Base-by-base conservation (phyloP, 2,888 invertebrate species). In the Xestia rhomboidea region DNA sequence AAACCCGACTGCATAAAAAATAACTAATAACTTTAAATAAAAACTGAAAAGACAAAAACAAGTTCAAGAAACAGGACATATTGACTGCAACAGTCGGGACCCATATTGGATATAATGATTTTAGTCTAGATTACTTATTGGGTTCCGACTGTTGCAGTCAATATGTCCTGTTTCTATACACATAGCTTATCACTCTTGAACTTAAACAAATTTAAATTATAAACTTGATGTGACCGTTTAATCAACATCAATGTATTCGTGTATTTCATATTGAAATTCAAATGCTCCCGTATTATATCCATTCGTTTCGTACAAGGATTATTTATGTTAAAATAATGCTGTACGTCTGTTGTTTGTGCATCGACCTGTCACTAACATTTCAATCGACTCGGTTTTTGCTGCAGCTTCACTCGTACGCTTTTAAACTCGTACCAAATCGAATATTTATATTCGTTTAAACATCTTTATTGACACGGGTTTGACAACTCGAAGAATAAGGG, bases 321-420 rank as follows among this genome's bases (percentile, higher is more conserved):
- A 96, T 96, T 95, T 96, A 96, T 96, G 96, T 92, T 96, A 96
- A 96, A 95, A 95, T 95, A 95, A 95, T 95, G 89, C 96, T 94
- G 95, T 94, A 94, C 91, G 94, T 93, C 94, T 92, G 93, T 94
- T 95, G 95, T 95, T 95, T 95, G 96, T 96, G 96, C 95, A 96
- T 96, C 95, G 91, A 89, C 88, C 95, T 96, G 96, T 96, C 96
- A 95, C 94, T 95, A 95, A 96, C 96, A 95, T 96, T 95, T 96
- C 96, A 96, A 96, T 95, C 95, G 89, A 82, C 90, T 91, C 93
- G 93, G 94, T 96, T 96, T 95, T 96, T 96, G 93, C 92, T 90
- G 93, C 93, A 88, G 89, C 92, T 92, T 92, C 93, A 93, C 94
- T 94, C 92, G 93, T 93, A 91, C 91, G 93, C 90, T 90, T 90